Evolutionary conservation across 2,888 invertebrate genomes (phyloP), one percentile per base, ranked within the genome.

Genomic region (Luperina testacea): DNA sequence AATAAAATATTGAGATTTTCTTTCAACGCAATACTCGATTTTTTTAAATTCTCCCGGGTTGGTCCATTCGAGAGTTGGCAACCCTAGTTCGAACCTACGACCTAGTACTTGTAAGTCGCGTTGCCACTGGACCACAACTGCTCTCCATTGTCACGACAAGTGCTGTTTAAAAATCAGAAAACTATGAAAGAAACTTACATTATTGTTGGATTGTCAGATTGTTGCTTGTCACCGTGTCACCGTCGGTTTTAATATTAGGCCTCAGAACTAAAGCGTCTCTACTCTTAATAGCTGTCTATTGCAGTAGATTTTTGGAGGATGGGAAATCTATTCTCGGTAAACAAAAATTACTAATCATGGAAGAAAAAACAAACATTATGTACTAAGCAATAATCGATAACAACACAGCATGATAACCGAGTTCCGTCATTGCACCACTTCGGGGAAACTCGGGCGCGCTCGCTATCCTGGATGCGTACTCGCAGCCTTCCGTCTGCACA

Each of bases 381-480:
- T 64, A 57, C 48, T 24, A 57, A 75, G 64, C 48, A 73, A 84
- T 81, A 65, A 75, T 71, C 63, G 61, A 53, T 32, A 82, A 75
- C 53, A 53, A 61, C 63, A 53, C 57, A 63, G 32, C 24, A 59
- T 78, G 88, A 86, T 79, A 65, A 75, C 45, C 38, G 17, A 68
- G 51, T 83, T 86, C 87, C 86, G 72, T 24, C 63, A 17, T 86
- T 86, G 80, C 88, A 63, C 73, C 86, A 87, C 64, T 32, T 45
- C 67, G 59, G 80, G 76, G 85, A 83, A 87, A 85, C 83, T 82
- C 74, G 68, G 61, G 77, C 69, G 71, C 79, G 42, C 69, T 81
- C 70, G 70, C 48, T 85, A 82, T 87, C 84, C 87, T 84, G 87
- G 87, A 84, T 82, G 77, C 79, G 70, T 61, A n/a, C n/a, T 71